Base-by-base conservation (phyloP, 2,797 vertebrate genomes). In the Labeo calbasu region DNA sequence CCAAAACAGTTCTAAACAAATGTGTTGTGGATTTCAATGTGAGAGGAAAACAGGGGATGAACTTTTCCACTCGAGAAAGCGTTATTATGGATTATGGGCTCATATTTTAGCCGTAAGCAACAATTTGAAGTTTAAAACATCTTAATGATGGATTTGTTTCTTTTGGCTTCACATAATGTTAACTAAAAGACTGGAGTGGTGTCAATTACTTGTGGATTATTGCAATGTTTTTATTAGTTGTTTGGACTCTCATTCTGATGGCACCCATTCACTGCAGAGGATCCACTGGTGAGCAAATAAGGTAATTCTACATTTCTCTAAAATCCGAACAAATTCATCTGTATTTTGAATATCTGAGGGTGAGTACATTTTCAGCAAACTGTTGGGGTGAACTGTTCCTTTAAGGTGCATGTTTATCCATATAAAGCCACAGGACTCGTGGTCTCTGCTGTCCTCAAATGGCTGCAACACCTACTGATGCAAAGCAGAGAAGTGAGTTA, bases 401-500 rank as follows among this genome's bases (percentile, higher is more conserved):
- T 10, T 23, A 36, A 40, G 15, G 32, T 77, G 53, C n/a, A 53
- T 36, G 51, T 43, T 59, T 76, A 14, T 59, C n/a, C 21, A 11
- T 77, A 59, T 77, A 77, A 59, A 77, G 75, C 21, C 75, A 77
- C 21, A 9, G 51, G 28, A 36, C 28, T 53, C 3, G 0, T 28
- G 46, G 14, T 28, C n/a, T 71, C 71, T 48, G 14, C n/a, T 50
- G 46, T 72, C 69, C 11, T 75, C 17, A 36, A 10, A 73, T 21
- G 17, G 11, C 17, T 32, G 14, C 36, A 43, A 59, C 36, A 77
- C 59, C 55, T 59, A 11, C 2, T 77, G 75, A 59, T 43, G 8
- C 55, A 59, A 43, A 59, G 36, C 36, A 77, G 55, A 59, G 73
- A 75, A 43, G 36, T 77, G 21, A 76, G 12, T 10, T 76, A 76